A percentile compares a stretch with the other conserved stretches of the same genome.
Evolutionary conservation across 1,140 invertebrate species (phyloP).

Genomic region (Drosophila sp.): DNA sequence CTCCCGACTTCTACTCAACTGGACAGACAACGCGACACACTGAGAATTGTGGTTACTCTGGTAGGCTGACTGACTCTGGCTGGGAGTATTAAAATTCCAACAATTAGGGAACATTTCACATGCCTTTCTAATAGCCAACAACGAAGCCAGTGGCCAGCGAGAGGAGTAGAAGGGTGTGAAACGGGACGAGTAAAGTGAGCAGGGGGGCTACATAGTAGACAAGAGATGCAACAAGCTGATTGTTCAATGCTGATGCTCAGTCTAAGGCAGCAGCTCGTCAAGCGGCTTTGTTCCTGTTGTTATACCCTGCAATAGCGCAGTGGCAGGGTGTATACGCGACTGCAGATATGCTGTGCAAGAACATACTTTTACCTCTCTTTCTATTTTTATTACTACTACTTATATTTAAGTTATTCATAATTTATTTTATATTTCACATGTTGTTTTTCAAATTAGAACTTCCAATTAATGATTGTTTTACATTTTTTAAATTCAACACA

Average conservation of each 20-base stretch:
- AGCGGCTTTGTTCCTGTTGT: constrained; percentile 40
- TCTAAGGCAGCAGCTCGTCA: constrained; percentile 46
- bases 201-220: not conserved
- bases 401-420: no score
- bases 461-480: no score
- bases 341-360: no score
- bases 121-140: constrained; percentile 81
- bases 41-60: no score
- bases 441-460: no score
- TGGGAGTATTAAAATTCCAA: constrained; percentile 80
- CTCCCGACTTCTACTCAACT: not conserved
- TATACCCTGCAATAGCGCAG: constrained; percentile 21
- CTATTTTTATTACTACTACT: no score
- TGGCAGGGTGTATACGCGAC: no score
- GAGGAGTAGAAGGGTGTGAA: not conserved
- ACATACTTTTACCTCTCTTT: not conserved
- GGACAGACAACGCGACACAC: constrained; percentile 39
- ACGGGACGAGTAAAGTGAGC: not conserved
- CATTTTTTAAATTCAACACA: no score
- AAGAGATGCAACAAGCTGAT: constrained; percentile 69
- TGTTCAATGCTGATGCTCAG: constrained; percentile 28
- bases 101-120: constrained; percentile 82
- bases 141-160: constrained; percentile 42
- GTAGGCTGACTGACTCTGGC: constrained; percentile 1
- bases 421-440: no score